Conservation (phyloP, 2,113 vertebrate genomes). For the Nycticebus coucang region DNA sequence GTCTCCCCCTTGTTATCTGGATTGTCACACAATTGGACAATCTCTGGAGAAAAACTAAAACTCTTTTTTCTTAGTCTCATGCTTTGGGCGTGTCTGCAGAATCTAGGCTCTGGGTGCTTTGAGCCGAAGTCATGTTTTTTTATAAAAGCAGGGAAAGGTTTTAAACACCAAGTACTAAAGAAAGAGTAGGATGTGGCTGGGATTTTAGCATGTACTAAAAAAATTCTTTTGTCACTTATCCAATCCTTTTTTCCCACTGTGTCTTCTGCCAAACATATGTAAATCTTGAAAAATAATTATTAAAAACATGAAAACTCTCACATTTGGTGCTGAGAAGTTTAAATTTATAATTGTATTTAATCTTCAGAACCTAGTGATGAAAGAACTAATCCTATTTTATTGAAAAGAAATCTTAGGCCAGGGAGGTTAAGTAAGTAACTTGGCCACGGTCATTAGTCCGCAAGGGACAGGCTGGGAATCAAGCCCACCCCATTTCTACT, state of each 20-base stretch:
- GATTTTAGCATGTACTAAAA: not conserved
- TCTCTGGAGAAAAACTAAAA: not conserved
- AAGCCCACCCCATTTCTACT: not conserved
- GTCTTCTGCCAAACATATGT: not conserved
- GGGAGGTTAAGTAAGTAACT: conserved; percentile 28
- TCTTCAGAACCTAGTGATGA: not conserved
- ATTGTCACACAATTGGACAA: not conserved
- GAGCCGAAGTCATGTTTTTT: not conserved
- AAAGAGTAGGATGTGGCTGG: not conserved
- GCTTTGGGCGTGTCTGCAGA: not conserved
- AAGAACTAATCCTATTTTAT: conserved; percentile 42
- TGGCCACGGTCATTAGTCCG: not conserved
- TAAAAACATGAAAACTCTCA: not conserved
- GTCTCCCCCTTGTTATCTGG: not conserved
- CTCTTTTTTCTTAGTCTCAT: not conserved
- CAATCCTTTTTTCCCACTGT: not conserved
- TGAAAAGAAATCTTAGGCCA: conserved; percentile 51
- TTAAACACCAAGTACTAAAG: not conserved
- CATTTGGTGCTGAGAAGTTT: not conserved
- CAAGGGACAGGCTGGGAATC: not conserved
- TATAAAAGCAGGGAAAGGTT: not conserved
- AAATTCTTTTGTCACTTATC: not conserved
- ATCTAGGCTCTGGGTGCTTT: not conserved
- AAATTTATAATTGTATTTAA: conserved; percentile 38
- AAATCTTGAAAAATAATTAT: conserved; percentile 4